Base-by-base conservation (phyloP, 2,888 invertebrate species). In the Amphipyra berbera region DNA sequence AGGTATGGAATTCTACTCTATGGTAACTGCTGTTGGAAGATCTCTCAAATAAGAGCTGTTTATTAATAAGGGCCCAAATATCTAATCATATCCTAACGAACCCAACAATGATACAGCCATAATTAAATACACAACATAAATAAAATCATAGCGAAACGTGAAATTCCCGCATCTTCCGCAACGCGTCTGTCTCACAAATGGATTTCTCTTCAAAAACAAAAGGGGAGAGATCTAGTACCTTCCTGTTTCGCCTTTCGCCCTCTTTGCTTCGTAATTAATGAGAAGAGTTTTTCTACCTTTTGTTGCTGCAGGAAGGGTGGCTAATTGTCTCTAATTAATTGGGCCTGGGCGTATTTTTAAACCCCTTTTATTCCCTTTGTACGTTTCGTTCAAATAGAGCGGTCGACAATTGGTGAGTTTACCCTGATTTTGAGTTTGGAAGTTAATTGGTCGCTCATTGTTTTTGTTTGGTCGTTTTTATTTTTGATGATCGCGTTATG, bases 301-400 rank as follows among this genome's bases (percentile, higher is more conserved):
- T 93, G 93, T 93, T 90, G 86, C 85, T 79, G 79, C 82, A 81
- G 89, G 89, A 90, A 91, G 92, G 93, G 89, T 86, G 86, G 92
- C 92, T 94, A 94, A 94, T 94, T 93, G 93, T 93, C 90, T 88
- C 89, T 92, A 93, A 93, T 93, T 94, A 93, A 94, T 94, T 93
- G 92, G 88, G 86, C 87, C 84, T 80, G 88, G 88, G 87, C 82
- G 90, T 92, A 89, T 91, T 92, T 93, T 90, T 90, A 88, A 90
- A 87, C 83, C 89, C 89, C 87, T 88, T 88, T 88, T 85, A 85
- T 87, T 84, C 86, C 81, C 88, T 90, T 90, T 90, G 89, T 89
- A 82, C 80, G 70, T 58, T 69, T 74, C 63, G 68, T 73, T 86
- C 82, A 83, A 87, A 87, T 83, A 78, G 71, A 78, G 81, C 73